phyloP scores from a whole-genome alignment of 2,797 vertebrate species.

The Spondyliosoma cantharus region DNA sequence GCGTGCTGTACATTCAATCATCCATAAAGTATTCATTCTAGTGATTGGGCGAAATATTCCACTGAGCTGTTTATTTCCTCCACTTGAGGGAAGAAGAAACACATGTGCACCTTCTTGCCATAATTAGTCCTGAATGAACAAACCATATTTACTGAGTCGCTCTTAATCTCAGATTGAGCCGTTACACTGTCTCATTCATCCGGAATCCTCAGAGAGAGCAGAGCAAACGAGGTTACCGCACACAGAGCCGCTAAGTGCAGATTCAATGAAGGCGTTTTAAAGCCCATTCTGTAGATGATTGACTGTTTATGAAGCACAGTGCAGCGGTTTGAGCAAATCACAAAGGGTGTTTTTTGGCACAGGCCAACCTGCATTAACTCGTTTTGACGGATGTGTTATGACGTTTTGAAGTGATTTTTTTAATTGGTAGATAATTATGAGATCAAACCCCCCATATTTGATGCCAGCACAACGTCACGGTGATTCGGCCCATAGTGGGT shows the following conservation, averaged over 20 bases:
- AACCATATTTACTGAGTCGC: slow-evolving; percentile 2
- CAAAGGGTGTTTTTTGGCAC: neutral
- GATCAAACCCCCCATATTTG: neutral
- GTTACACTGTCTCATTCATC: neutral
- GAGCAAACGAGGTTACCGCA: neutral
- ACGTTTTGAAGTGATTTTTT: neutral
- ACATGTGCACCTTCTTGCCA: neutral
- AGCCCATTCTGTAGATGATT: neutral
- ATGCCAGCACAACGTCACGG: no score
- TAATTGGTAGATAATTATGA: neutral
- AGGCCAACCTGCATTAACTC: neutral
- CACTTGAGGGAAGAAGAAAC: slow-evolving; percentile 6
- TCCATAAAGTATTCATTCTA: neutral
- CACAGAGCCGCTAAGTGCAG: neutral
- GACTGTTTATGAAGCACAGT: neutral
- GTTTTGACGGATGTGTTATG: neutral
- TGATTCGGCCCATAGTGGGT: no score
- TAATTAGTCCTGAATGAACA: slow-evolving; percentile 22
- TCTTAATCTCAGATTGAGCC: slow-evolving; percentile 19
- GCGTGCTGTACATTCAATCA: neutral
- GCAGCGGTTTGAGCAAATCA: neutral
- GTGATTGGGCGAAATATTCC: neutral
- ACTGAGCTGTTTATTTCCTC: neutral
- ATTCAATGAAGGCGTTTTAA: neutral
- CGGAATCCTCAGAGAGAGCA: neutral